Evolutionary conservation across 2,797 vertebrate genomes (phyloP).

Genomic region (Caiman crocodilus): DNA sequence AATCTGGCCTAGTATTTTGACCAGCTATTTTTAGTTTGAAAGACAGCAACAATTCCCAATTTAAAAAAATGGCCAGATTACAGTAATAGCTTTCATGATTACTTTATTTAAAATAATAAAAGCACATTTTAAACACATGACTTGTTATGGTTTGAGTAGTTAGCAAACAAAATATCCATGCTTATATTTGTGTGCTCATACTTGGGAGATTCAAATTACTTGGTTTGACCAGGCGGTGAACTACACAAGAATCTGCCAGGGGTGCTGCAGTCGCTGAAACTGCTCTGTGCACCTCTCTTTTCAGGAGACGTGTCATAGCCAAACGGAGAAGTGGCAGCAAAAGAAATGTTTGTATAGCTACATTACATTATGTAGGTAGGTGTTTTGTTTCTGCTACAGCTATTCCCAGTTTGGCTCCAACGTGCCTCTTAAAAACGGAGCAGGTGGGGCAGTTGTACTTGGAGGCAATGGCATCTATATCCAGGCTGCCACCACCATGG

Average conservation of each 20-base stretch:
- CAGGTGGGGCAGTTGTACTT: too few relatives aligned
- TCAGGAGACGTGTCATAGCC: too few relatives aligned
- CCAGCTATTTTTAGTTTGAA: not conserved
- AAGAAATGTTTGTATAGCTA: too few relatives aligned
- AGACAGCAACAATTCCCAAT: not conserved
- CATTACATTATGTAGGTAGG: too few relatives aligned
- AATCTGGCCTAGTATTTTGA: not conserved
- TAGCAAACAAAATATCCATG: fast-evolving
- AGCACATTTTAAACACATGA: not conserved
- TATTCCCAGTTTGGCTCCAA: too few relatives aligned
- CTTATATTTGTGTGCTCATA: not conserved
- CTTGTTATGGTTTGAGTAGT: not conserved
- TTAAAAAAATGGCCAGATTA: not conserved
- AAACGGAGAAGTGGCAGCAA: too few relatives aligned
- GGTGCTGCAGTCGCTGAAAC: too few relatives aligned
- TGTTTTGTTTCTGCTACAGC: too few relatives aligned
- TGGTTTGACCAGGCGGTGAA: not conserved
- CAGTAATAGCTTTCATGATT: not conserved
- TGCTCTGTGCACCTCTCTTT: too few relatives aligned
- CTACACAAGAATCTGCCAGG: not conserved
- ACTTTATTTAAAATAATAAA: not conserved
- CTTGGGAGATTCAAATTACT: constrained; percentile 10
- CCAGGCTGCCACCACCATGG: too few relatives aligned
- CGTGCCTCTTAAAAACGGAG: too few relatives aligned
- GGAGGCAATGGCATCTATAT: too few relatives aligned